Base-by-base conservation (phyloP, 2,113 vertebrate species). In the Petaurus breviceps region DNA sequence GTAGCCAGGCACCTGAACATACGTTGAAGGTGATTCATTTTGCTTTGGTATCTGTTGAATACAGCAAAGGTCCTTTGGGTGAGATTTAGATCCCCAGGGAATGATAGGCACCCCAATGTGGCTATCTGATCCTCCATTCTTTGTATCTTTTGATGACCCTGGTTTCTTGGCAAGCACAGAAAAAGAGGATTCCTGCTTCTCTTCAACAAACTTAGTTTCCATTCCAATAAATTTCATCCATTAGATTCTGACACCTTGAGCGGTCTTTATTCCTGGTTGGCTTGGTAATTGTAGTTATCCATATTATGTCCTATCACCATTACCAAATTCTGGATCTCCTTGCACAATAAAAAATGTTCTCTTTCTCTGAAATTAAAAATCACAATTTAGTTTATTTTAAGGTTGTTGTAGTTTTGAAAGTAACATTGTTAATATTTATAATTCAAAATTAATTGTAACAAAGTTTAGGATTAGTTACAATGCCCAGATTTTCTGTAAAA, bases 171-270 rank as follows among this genome's bases (percentile, higher is more conserved):
- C 53, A 96, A 92, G 53, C 92, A 19, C 46, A 93, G 96, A 92
- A 94, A 94, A 93, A 95, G 91, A 91, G 54, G 94, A 91, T 23
- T 49, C 51, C 94, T 96, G 95, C 94, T 98, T 95, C 98, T 95
- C 98, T 98, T 97, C 96, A 94, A 97, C 95, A 68, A 95, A 94
- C 49, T 97, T 95, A 94, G 97, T 94, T 98, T 99, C 99, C 99
- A 99, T 99, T 97, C 97, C 98, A 97, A 0, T 93, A 95, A 95
- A 19, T 95, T 97, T 97, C 54, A 96, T 94, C 94, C 96, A 97
- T 98, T 96, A 97, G 96, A 91, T 16, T 92, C 97, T 90, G 95
- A 47, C 84, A 96, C 50, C 96, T 93, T 50, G 61, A 84, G 96
- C 96, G 0, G 90, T 31, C 46, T 98, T 98, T 91, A 96, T 97